Percentiles rank a stretch among this genome's conserved stretches.
Evolutionary conservation across 1,140 invertebrate species (phyloP).

Genomic region (Apis laboriosa): DNA sequence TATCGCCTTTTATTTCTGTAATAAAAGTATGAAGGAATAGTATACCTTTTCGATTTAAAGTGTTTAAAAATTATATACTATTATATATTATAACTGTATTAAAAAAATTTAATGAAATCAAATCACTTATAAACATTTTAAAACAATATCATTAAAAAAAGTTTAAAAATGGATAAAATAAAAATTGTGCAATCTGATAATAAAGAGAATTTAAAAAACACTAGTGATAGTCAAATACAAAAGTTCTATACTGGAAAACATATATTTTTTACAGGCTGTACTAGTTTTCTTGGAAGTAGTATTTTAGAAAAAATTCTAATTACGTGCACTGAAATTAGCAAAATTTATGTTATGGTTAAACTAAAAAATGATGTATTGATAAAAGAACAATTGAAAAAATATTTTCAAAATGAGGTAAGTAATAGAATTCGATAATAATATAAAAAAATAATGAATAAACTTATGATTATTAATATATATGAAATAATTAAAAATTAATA

Average conservation of each 20-base stretch:
- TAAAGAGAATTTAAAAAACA: background rate
- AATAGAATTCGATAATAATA: background rate
- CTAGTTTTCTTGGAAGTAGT: constrained; percentile 84
- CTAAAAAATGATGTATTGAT: constrained; percentile 80
- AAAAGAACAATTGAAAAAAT: constrained; percentile 68
- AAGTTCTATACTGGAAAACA: constrained; percentile 63
- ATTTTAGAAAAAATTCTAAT: constrained; percentile 85
- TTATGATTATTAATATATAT: too few species aligned
- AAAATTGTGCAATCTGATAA: background rate
- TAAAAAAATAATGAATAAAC: accelerated
- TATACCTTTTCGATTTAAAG: background rate
- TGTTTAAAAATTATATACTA: too few species aligned
- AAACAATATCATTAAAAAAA: background rate
- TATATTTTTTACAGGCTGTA: constrained; percentile 67
- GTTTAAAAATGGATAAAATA: background rate
- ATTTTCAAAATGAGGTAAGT: constrained; percentile 69
- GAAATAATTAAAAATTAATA: too few species aligned
- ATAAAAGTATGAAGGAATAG: too few species aligned
- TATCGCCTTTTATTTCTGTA: background rate
- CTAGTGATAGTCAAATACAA: constrained; percentile 62
- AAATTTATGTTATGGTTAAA: constrained; percentile 83
- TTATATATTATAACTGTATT: too few species aligned
- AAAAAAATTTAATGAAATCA: too few species aligned
- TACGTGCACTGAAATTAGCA: constrained; percentile 82
- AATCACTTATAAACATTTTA: too few species aligned